Evolutionary conservation across 2,113 vertebrate genomes (phyloP), one percentile per base, ranked within the genome.

Genomic region (Pampusana beccarii): DNA sequence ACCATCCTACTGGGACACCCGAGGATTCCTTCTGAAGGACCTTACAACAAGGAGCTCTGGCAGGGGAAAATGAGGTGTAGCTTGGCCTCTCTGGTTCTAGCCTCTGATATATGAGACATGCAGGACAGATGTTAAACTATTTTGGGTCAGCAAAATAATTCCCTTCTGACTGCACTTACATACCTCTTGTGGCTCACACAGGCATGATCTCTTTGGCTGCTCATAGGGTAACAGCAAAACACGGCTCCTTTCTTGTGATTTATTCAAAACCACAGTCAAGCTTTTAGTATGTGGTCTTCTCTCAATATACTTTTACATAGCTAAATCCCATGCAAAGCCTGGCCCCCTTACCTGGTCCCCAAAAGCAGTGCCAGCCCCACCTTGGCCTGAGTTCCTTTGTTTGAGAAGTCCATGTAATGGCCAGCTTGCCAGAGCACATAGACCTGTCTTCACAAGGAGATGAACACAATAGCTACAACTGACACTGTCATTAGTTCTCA

Each of bases 121-220:
- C 29, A 90, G 19, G 31, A 56, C 7, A 66, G 38, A 72, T 13
- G 8, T 38, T 48, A 90, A 80, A 48, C 26, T 74, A 53, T 28
- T 88, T 56, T 31, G 11, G 12, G 11, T 7, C 26, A 48, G 44
- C 8, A 80, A 58, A 90, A 60, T 24, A 58, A 51, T 42, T 66
- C 25, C 19, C 15, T 54, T 77, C 33, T 2, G 6, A 71, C 12
- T 67, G 40, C 33, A 82, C 1, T 1, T 7, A 26, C 1, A 0
- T 12, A 21, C 9, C 31, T 56, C 31, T n/a, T 38, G 11, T 78
- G n/a, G 25, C 29, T 79, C 16, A 38, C n/a, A 48, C 7, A 57
- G 24, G 14, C 31, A 38, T 26, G 16, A 38, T 34, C 20, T 70
- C 29, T 71, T 60, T 17, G 25, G 50, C 44, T 71, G 19, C 26